Evolutionary conservation across 2,888 invertebrate species (phyloP).

Genomic region (Brachynemurus nebulosus): DNA sequence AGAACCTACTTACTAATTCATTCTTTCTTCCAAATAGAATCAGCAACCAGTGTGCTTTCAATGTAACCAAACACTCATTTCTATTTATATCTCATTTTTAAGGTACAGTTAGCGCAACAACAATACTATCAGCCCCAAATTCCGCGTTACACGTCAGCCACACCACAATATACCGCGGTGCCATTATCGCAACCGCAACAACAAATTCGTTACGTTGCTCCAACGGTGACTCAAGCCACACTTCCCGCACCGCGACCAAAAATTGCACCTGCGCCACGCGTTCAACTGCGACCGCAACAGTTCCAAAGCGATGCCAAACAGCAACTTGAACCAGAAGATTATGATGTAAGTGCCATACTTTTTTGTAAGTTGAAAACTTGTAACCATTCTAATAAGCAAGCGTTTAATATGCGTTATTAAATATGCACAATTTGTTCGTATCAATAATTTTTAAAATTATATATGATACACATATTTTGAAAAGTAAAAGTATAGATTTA

Average conservation of each 20-base stretch:
- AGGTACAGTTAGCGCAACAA: slow-evolving; percentile 5
- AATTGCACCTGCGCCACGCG: slow-evolving; percentile 12
- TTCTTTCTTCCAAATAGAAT: background rate
- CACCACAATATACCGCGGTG: slow-evolving; percentile 17
- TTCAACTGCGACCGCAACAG: slow-evolving; percentile 27
- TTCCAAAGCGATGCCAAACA: slow-evolving; percentile 25
- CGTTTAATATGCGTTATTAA: too few relatives aligned
- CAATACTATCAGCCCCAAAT: slow-evolving; percentile 3
- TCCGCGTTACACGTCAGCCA: background rate
- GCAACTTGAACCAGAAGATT: slow-evolving; percentile 44
- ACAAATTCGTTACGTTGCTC: slow-evolving; percentile 4
- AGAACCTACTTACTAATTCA: background rate
- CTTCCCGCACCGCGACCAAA: background rate
- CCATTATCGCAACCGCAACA: slow-evolving; percentile 9
- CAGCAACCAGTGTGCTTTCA: background rate
- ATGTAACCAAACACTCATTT: too few relatives aligned
- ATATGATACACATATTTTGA: too few relatives aligned
- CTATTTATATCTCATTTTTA: background rate
- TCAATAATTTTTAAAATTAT: too few relatives aligned
- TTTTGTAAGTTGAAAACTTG: too few relatives aligned
- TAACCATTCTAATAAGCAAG: too few relatives aligned
- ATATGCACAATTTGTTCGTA: too few relatives aligned
- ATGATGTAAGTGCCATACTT: slow-evolving; percentile 46
- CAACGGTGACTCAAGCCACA: slow-evolving; percentile 3
- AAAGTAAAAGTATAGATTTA: too few relatives aligned